phyloP scores from a whole-genome alignment of 2,888 invertebrate species.

The Asteroscopus sphinx region DNA sequence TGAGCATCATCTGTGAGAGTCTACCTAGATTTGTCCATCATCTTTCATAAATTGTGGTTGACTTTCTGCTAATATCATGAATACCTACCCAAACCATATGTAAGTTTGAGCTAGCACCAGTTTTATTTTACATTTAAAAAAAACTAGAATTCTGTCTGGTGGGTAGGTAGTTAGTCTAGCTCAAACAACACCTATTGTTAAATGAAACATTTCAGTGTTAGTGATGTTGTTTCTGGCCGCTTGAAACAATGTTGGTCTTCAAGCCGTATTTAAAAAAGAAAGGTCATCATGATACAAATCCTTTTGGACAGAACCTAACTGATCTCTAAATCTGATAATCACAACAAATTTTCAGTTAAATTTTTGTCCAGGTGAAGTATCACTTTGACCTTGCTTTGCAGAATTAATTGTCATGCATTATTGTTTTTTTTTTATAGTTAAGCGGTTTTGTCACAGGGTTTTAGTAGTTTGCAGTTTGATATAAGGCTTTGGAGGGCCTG shows the following conservation, averaged over 20 bases:
- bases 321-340: conserved; percentile 53
- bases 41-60: conserved; percentile 88
- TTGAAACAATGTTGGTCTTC: conserved; percentile 77
- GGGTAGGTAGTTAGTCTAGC: conserved; percentile 83
- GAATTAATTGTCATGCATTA: conserved; percentile 42
- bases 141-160: conserved; percentile 63
- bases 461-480: conserved; percentile 40
- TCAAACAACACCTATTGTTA: conserved; percentile 69
- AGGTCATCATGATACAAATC: conserved; percentile 67
- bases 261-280: conserved; percentile 72
- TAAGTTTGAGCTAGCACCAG: conserved; percentile 82
- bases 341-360: conserved; percentile 56
- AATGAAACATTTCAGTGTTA: conserved; percentile 71
- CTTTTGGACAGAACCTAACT: conserved; percentile 45
- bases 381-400: conserved; percentile 51
- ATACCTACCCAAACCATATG: conserved; percentile 71
- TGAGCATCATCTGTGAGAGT: conserved; percentile 82
- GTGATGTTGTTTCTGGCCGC: conserved; percentile 80
- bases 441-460: conserved; percentile 66
- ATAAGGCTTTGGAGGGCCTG: conserved; percentile 29
- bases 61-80: conserved; percentile 77
- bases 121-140: conserved; percentile 71
- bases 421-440: conserved; percentile 44
- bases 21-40: conserved; percentile 87
- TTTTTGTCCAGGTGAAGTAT: conserved; percentile 56